Evolutionary conservation across 2,113 vertebrate species (phyloP), one percentile per base, ranked within the genome.

Genomic region (Datnioides undecimradiatus): DNA sequence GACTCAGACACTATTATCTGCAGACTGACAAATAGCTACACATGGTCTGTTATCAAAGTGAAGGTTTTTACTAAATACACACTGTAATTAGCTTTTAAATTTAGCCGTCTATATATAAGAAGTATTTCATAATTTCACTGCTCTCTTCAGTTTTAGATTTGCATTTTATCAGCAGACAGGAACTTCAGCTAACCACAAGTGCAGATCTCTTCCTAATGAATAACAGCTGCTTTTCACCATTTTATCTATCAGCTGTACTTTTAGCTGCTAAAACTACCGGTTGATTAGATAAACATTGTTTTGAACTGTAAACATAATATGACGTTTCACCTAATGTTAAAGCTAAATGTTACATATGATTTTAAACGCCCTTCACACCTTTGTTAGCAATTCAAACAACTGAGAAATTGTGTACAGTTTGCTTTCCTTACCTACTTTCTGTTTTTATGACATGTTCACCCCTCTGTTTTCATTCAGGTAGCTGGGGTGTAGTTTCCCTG

Each of bases 401-500:
- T 19, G 1, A n/a, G n/a, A n/a, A n/a, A n/a, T 49, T 40, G 49
- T 72, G 68, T 29, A 27, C 14, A 13, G 40, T 73, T 58, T 76
- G 43, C 74, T 60, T 67, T 34, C 57, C 65, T 16, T 10, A 3
- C 72, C 38, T 79, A 25, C 17, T 75, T 67, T 68, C 34, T 71
- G 55, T 71, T 48, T 79, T 77, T 73, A 46, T 79, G 36, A 86
- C 40, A 17, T 83, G 33, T 83, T 79, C 63, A 75, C 60, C 86
- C 75, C 79, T 89, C 68, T 92, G 87, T 88, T 82, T 90, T 72
- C 74, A 79, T 86, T 82, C 88, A 95, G 95, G 93, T 92, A 93
- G 91, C 88, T 83, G 91, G 92, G 90, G 77, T 90, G 82, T 93
- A 93, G 93, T 88, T 88, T 90, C 90, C 90, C 88, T 92, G 90